Percentiles rank a stretch among this genome's conserved stretches.
Evolutionary conservation across 2,797 vertebrate genomes (phyloP).

Genomic region (Australoheros facetus): DNA sequence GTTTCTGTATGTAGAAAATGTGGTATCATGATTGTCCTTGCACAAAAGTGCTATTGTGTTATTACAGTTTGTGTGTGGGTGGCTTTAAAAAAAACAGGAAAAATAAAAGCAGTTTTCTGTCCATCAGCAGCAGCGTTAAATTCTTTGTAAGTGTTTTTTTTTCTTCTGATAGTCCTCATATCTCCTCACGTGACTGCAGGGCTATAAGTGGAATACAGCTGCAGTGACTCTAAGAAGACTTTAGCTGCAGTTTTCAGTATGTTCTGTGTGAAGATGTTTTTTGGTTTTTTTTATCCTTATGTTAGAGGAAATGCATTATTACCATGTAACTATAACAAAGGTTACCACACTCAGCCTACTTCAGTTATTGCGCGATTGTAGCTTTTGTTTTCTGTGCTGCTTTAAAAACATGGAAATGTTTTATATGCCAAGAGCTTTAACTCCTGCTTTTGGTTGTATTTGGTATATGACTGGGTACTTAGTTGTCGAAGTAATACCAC

Average conservation of each 20-base stretch:
- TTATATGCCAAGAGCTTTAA: background rate
- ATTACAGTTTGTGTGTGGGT: slow-evolving; percentile 85
- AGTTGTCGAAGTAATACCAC: background rate
- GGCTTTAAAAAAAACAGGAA: slow-evolving; percentile 76
- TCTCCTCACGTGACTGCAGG: slow-evolving; percentile 15
- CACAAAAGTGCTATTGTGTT: slow-evolving; percentile 80
- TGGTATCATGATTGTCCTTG: slow-evolving; percentile 2
- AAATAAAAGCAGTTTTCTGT: slow-evolving; percentile 80
- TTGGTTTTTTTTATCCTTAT: background rate
- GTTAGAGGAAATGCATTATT: background rate
- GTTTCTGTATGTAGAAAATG: background rate
- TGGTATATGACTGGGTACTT: background rate
- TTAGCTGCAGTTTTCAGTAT: background rate
- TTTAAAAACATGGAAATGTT: background rate
- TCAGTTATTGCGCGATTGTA: background rate
- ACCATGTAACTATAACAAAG: background rate
- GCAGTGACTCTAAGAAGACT: slow-evolving; percentile 3
- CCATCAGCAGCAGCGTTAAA: slow-evolving; percentile 57
- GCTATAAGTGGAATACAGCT: slow-evolving; percentile 19
- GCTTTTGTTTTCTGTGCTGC: background rate
- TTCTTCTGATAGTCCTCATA: slow-evolving; percentile 12
- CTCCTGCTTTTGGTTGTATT: background rate
- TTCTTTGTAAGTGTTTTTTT: slow-evolving; percentile 74
- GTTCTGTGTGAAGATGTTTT: background rate
- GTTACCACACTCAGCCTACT: background rate